Percentiles rank a stretch among this genome's conserved stretches.
Evolutionary conservation across 2,113 vertebrate species (phyloP).

Genomic region (Orcinus orca): DNA sequence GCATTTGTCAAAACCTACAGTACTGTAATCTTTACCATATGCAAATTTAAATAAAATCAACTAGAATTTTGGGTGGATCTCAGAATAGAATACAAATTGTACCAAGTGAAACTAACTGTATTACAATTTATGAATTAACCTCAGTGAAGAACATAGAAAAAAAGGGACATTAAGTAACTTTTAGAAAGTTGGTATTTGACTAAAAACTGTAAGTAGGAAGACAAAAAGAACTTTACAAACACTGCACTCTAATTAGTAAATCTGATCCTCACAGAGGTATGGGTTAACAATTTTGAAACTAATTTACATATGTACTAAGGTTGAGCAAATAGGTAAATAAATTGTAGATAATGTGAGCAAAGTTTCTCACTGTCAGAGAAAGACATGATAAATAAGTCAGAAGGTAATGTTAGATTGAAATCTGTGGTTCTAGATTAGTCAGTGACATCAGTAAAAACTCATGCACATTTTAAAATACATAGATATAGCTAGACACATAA

Average conservation of each 20-base stretch:
- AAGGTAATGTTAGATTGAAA: neutral
- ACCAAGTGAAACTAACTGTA: neutral
- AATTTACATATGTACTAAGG: neutral
- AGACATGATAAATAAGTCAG: neutral
- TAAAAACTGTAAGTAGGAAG: neutral
- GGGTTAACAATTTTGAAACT: neutral
- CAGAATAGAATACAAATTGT: neutral
- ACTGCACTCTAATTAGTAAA: neutral
- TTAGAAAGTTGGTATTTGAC: neutral
- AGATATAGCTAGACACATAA: neutral
- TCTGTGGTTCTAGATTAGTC: neutral
- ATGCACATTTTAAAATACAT: neutral
- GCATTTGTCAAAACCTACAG: neutral
- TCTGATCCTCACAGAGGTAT: neutral
- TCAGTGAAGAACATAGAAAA: neutral
- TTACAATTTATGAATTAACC: neutral
- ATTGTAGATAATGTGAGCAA: neutral
- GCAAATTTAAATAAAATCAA: neutral
- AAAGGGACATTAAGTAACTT: neutral
- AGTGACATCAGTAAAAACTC: neutral
- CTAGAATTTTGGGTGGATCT: neutral
- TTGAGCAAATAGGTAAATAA: neutral
- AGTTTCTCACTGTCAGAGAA: neutral
- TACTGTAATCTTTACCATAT: neutral
- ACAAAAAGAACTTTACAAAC: neutral